Conservation (phyloP, 2,797 vertebrate species). For the Eospalax fontanierii region DNA sequence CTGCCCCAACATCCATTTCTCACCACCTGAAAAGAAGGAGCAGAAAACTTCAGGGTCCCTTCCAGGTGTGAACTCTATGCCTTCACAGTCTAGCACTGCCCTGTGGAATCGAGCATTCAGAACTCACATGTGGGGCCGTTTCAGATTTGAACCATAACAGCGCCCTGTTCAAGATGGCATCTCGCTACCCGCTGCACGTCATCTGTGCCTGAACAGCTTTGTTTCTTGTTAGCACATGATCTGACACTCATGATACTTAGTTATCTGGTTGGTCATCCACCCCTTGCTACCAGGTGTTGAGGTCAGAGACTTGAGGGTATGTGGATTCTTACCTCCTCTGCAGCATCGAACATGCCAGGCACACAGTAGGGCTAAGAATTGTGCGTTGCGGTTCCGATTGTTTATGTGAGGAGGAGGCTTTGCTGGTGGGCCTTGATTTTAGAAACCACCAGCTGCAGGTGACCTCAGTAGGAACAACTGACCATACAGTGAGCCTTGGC, state of each 20-base stretch:
- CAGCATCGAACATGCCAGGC: background rate
- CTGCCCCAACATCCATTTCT: background rate
- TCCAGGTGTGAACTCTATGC: background rate
- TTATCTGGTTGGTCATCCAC: background rate
- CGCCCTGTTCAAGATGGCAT: background rate
- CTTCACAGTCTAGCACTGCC: background rate
- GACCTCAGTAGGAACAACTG: background rate
- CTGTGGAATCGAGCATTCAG: background rate
- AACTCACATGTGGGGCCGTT: background rate
- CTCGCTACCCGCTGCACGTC: rapidly evolving
- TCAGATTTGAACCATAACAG: background rate
- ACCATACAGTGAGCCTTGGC: background rate
- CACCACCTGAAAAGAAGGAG: background rate
- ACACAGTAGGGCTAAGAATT: rapidly evolving
- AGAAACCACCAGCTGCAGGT: background rate
- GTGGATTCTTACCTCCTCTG: background rate
- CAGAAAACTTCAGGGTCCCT: background rate
- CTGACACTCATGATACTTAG: background rate
- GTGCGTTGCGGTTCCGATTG: rapidly evolving
- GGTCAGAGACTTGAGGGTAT: background rate
- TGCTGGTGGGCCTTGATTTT: background rate
- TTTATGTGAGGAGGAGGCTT: background rate
- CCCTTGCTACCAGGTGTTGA: background rate
- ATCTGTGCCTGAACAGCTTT: background rate
- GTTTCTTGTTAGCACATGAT: background rate